Evolutionary conservation across 1,140 invertebrate species (phyloP).

Genomic region (Cyrtorhinus lividipennis): DNA sequence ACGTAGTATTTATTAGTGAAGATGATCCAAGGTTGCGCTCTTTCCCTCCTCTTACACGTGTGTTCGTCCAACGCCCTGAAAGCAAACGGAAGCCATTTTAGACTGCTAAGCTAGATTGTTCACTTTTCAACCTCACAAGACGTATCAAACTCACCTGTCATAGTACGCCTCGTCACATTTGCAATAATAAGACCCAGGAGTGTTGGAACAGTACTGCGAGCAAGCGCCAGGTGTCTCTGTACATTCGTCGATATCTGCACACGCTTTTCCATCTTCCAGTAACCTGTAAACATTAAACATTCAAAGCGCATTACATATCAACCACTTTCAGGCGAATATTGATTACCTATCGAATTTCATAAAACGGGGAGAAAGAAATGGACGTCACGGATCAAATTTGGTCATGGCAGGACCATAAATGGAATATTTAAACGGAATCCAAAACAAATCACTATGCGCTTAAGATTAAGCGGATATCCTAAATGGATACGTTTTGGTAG

Average conservation of each 20-base stretch:
- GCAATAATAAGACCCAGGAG: conserved; percentile 87
- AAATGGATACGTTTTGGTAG: too few species aligned
- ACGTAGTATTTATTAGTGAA: conserved; percentile 98
- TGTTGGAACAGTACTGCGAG: conserved; percentile 90
- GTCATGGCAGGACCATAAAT: too few species aligned
- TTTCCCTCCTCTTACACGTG: conserved; percentile 78
- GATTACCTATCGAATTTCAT: too few species aligned
- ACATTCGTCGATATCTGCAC: conserved; percentile 90
- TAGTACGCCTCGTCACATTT: conserved; percentile 92
- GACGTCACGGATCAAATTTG: too few species aligned
- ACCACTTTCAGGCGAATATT: too few species aligned
- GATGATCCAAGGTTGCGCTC: conserved; percentile 75
- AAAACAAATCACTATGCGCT: too few species aligned
- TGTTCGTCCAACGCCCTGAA: conserved; percentile 48
- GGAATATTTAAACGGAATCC: too few species aligned
- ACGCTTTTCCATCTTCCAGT: conserved; percentile 69
- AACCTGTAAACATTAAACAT: conserved; percentile 34
- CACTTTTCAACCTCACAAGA: not conserved
- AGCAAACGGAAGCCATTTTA: conserved; percentile 8
- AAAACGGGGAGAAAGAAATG: too few species aligned
- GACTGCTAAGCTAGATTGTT: not conserved
- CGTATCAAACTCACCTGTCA: conserved; percentile 42
- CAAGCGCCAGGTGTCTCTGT: conserved; percentile 76
- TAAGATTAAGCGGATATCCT: too few species aligned
- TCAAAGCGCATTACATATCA: too few species aligned